A percentile compares a stretch with the other conserved stretches of the same genome.
Evolutionary conservation across 2,113 vertebrate species (phyloP).

Genomic region (Ciconia stormi): DNA sequence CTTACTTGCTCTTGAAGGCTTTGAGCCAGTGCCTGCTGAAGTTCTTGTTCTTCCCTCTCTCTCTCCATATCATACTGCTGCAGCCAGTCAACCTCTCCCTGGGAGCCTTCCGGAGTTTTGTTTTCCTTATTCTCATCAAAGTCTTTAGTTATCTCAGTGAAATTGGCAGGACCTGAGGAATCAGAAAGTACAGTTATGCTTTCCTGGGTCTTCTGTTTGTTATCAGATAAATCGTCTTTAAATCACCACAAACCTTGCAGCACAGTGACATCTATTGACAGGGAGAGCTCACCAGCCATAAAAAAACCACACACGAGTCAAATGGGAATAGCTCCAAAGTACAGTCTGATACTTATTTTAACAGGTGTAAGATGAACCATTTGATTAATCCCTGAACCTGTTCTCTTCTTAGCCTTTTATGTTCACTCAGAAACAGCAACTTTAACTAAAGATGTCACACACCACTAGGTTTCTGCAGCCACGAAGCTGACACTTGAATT

Average conservation of each 20-base stretch:
- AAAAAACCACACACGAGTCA: neutral
- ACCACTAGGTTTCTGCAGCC: neutral
- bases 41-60: slow-evolving; percentile 95
- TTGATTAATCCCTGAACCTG: neutral
- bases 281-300: neutral
- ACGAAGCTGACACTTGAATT: neutral
- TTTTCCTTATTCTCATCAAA: slow-evolving; percentile 99
- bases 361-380: neutral
- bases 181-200: neutral
- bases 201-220: neutral
- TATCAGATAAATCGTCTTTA: neutral
- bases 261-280: slow-evolving; percentile 59
- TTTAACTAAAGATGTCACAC: neutral
- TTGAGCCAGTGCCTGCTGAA: slow-evolving; percentile 95
- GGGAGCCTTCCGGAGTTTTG: slow-evolving; percentile 90
- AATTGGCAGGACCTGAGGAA: slow-evolving; percentile 74
- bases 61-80: slow-evolving; percentile 92
- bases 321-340: neutral
- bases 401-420: neutral
- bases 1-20: slow-evolving; percentile 97
- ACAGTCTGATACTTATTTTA: neutral
- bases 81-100: slow-evolving; percentile 93
- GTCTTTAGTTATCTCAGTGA: slow-evolving; percentile 82
- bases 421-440: neutral
- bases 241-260: neutral